phyloP scores from a whole-genome alignment of 2,888 invertebrate genomes.

The Eupithecia abbreviata region DNA sequence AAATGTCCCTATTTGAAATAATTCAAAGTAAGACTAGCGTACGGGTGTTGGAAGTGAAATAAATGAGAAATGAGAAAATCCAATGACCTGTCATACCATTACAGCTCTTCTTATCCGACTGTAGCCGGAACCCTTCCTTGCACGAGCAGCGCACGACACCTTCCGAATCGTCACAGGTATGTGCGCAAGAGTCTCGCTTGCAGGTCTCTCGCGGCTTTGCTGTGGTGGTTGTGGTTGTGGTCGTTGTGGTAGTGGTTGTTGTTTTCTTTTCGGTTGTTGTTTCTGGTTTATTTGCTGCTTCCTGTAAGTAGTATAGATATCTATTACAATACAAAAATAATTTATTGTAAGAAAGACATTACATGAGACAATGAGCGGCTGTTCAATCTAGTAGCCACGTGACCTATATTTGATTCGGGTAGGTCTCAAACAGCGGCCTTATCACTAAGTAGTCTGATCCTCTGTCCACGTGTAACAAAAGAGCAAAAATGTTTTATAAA shows the following conservation, averaged over 20 bases:
- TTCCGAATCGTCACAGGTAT: conserved; percentile 65
- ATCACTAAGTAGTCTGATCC: no score
- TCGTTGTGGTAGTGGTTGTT: neutral
- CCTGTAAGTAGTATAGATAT: conserved; percentile 47
- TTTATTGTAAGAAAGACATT: no score
- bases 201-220: conserved; percentile 58
- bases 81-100: conserved; percentile 59
- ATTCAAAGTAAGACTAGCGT: no score
- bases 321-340: no score
- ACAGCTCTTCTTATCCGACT: conserved; percentile 69
- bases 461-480: no score
- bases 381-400: no score
- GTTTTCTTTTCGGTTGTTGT: conserved; percentile 47
- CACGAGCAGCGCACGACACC: conserved; percentile 67
- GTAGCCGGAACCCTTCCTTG: conserved; percentile 65
- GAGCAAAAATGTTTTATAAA: no score
- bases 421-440: no score
- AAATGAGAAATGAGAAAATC: conserved; percentile 1
- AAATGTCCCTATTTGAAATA: neutral
- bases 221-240: conserved; percentile 19
- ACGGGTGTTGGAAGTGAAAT: neutral
- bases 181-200: conserved; percentile 66
- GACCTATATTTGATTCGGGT: no score
- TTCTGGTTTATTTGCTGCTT: conserved; percentile 60
- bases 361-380: no score